Conservation (phyloP, 92 coral and sea anemone species). For the Diadumene lineata region DNA sequence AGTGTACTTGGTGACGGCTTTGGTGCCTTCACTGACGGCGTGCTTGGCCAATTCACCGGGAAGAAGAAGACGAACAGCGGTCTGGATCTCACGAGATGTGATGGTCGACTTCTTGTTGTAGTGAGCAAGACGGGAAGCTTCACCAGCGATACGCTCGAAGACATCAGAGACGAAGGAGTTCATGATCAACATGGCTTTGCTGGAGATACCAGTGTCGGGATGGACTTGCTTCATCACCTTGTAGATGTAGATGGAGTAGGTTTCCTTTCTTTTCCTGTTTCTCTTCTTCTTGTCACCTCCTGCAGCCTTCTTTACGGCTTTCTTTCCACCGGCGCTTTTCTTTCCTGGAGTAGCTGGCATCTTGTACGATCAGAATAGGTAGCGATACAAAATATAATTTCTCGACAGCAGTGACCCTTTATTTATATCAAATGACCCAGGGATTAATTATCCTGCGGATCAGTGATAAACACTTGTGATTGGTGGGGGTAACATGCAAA, state of each 20-base stretch:
- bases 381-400: background rate
- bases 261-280: constrained; percentile 54
- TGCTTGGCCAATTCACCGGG: constrained; percentile 84
- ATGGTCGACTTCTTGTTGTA: constrained; percentile 71
- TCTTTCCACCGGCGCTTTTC: background rate
- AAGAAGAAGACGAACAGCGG: constrained; percentile 74
- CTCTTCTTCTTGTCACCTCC: constrained; percentile 46
- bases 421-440: background rate
- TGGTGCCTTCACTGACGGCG: constrained; percentile 83
- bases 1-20: constrained; percentile 86
- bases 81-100: constrained; percentile 81
- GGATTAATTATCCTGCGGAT: background rate
- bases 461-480: background rate
- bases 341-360: constrained; percentile 4
- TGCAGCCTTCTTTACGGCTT: background rate
- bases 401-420: background rate
- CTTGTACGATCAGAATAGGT: background rate
- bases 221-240: constrained; percentile 82
- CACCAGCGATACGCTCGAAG: constrained; percentile 73
- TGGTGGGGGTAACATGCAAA: constrained; percentile 1
- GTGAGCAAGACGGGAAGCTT: constrained; percentile 77
- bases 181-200: constrained; percentile 81
- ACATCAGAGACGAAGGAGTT: constrained; percentile 70
- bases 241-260: constrained; percentile 72
- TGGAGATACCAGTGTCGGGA: constrained; percentile 84